Evolutionary conservation across 1,140 invertebrate species (phyloP), one percentile per base, ranked within the genome.

Genomic region (Drosophila funebris): DNA sequence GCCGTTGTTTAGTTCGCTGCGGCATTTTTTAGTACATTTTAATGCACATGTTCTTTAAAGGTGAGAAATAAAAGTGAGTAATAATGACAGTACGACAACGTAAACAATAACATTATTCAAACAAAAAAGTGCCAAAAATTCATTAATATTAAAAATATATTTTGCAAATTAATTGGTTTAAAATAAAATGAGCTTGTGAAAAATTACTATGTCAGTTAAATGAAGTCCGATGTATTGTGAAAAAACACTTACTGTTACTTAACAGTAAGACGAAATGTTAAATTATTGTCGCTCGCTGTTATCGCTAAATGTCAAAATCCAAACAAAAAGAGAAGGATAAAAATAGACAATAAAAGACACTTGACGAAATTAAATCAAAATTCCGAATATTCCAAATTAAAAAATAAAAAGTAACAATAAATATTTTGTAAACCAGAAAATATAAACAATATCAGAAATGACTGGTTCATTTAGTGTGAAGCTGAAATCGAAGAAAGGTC

Each of bases 401-500:
- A 18, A 44, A 36, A 24, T 29, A n/a, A 14, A 36, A 24, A 62
- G n/a, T 13, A 36, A 24, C 16, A 31, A 14, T 6, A 33, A 9
- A 44, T 18, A 33, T 53, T 50, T 66, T 27, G 41, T 43, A 24
- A 52, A 52, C 6, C n/a, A 43, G 6, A 22, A 13, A n/a, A 48
- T 43, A 13, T 1, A 46, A 33, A 63, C 20, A 27, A 24, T 63
- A 44, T 31, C 5, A 14, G 9, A 67, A 76, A 91, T 91, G 90
- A 91, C 90, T 52, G 90, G 90, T 27, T 87, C 85, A 7, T 91
- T 91, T 62, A 88, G 85, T 68, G 85, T 96, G 61, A 94, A 94
- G 92, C 93, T 96, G 14, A 96, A 96, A 93, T 95, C 94, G 73
- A 96, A 96, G 93, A 93, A 94, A 78, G 95, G 95, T 53, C 95